Percentiles rank a stretch among this genome's conserved stretches.
phyloP scores from a whole-genome alignment of 2,888 invertebrate species.

The Theretra japonica region DNA sequence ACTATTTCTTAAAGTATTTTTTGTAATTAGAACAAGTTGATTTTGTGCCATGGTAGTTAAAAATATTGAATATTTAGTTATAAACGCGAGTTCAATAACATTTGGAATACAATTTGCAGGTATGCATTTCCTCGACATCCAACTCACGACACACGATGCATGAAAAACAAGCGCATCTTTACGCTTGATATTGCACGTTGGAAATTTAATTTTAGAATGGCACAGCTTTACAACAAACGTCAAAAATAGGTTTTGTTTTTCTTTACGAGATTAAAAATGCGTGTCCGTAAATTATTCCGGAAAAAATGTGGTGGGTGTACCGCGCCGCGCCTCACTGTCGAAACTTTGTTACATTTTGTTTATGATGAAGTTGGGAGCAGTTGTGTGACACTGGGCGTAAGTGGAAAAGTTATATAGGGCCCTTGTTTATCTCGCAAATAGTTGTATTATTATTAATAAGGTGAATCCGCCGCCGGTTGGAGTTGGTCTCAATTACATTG shows the following conservation, averaged over 20 bases:
- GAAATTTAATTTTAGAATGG: neutral
- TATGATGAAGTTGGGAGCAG: slow-evolving; percentile 62
- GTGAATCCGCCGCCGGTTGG: slow-evolving; percentile 10
- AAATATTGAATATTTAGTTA: too few species aligned
- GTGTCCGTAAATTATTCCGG: slow-evolving; percentile 44
- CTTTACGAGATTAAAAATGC: slow-evolving; percentile 48
- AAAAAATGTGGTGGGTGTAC: slow-evolving; percentile 47
- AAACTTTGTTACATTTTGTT: slow-evolving; percentile 64
- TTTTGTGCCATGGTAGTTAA: too few species aligned
- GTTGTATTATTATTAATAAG: slow-evolving; percentile 39
- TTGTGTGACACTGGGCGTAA: slow-evolving; percentile 57
- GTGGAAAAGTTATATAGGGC: slow-evolving; percentile 61
- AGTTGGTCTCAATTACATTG: slow-evolving; percentile 25
- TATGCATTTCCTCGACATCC: neutral
- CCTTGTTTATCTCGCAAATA: slow-evolving; percentile 54
- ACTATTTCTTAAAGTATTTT: too few species aligned
- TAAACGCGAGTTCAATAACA: too few species aligned
- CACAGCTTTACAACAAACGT: neutral
- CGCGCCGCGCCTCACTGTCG: slow-evolving; percentile 52
- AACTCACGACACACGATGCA: neutral
- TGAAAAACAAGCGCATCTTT: neutral
- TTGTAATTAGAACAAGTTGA: too few species aligned
- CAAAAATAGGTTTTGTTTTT: slow-evolving; percentile 38
- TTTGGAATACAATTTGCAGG: too few species aligned
- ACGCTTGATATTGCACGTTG: neutral